phyloP scores from a whole-genome alignment of 30 jellyfish, hydroid and myxozoan genomes.

The Aurelia coerulea region DNA sequence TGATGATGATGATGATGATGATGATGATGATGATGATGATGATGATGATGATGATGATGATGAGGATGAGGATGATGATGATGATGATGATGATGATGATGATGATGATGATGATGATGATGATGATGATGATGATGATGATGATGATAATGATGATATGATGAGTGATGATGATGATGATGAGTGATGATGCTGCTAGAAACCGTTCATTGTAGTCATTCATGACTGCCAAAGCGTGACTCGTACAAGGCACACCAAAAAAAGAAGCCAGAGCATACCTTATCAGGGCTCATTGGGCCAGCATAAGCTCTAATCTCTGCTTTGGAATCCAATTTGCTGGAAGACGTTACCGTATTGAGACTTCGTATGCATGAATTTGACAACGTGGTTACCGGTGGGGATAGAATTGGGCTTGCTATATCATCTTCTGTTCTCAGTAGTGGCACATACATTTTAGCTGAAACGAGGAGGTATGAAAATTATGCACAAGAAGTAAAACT shows the following conservation, averaged over 20 bases:
- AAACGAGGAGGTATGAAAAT: background rate
- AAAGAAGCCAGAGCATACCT: constrained; percentile 40
- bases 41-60: background rate
- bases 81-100: background rate
- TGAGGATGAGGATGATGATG: too few species aligned
- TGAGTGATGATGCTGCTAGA: too few species aligned
- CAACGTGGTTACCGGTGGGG: constrained; percentile 54
- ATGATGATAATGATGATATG: too few species aligned
- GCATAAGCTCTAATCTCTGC: constrained; percentile 80
- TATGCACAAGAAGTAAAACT: too few species aligned
- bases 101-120: too few species aligned
- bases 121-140: too few species aligned
- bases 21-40: too few species aligned
- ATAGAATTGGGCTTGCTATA: constrained; percentile 36
- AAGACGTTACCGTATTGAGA: background rate
- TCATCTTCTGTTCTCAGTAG: constrained; percentile 67
- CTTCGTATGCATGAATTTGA: background rate
- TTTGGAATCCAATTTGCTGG: constrained; percentile 30
- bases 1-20: too few species aligned
- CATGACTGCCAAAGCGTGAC: too few species aligned
- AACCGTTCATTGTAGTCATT: too few species aligned
- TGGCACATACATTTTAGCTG: constrained; percentile 55
- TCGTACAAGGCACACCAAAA: too few species aligned
- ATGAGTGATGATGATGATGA: too few species aligned
- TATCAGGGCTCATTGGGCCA: constrained; percentile 88